A percentile compares a stretch with the other conserved stretches of the same genome.
These are phyloP conservation scores for Antitype chi DNA, from an alignment of 2,888 invertebrate species.

Conservation along the genomic window DNA sequence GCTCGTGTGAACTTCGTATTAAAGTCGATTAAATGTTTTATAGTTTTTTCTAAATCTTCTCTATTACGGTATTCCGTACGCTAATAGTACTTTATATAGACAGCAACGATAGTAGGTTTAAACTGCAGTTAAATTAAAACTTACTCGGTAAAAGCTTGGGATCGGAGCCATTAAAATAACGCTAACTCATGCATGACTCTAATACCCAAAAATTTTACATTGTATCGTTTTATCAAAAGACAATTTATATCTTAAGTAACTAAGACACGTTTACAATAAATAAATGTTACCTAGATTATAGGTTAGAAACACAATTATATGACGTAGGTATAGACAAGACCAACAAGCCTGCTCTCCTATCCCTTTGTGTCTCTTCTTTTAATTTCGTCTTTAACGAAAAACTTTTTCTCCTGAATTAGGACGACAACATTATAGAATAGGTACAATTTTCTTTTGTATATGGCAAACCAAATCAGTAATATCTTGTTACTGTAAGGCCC, in stretches of 20 bases:
- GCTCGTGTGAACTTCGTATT: neutral
- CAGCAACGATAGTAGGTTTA: neutral
- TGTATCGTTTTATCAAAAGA: too few species aligned
- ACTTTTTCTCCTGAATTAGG: conserved; percentile 36
- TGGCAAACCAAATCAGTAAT: conserved; percentile 29
- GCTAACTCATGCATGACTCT: neutral
- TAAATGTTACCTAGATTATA: neutral
- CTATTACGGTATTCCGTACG: neutral
- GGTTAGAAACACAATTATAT: neutral
- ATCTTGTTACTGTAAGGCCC: conserved; percentile 41
- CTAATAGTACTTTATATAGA: neutral
- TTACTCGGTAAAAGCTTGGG: neutral
- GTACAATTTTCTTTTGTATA: conserved; percentile 46
- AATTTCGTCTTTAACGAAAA: conserved; percentile 24
- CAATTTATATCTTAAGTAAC: neutral
- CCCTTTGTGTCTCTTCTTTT: conserved; percentile 38
- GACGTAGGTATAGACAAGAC: neutral
- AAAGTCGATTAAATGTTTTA: too few species aligned
- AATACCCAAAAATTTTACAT: too few species aligned
- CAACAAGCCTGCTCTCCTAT: conserved; percentile 20
- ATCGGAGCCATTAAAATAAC: neutral
- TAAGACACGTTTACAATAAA: neutral
- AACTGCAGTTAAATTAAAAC: neutral
- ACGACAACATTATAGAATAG: conserved; percentile 22
- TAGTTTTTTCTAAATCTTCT: neutral